Evolutionary conservation across 2,888 invertebrate species (phyloP), one percentile per base, ranked within the genome.

Genomic region (Rugalucina vietnamica): DNA sequence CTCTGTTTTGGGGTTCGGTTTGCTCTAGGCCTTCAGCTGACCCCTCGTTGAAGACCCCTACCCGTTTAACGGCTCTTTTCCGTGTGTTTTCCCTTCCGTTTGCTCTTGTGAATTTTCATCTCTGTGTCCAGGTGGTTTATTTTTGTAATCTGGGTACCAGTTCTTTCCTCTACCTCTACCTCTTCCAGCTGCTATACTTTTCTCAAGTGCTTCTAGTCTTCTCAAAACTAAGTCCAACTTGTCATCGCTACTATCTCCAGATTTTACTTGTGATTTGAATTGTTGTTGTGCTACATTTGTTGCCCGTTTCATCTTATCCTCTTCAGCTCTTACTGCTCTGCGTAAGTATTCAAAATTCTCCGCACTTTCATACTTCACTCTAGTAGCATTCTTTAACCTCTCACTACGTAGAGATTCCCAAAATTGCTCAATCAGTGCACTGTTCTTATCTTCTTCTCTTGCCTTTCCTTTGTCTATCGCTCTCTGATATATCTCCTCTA

Each of bases 41-140:
- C 24, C 60, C 60, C 29, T 27, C 60, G 60, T 27, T 60, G 60
- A 60, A 60, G 60, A 60, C 60, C 60, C 60, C 29, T 60, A 60
- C 60, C 5, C 27, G 24, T 60, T 60, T 60, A 43, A 43, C 24
- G 24, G 29, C 29, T 60, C 60, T 27, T 60, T 60, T 21, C 4
- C 60, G 27, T 29, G 8, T 5, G 60, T 60, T 8, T 24, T 21
- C 60, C 29, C 60, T 29, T 29, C 18, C 60, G 27, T 60, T 60
- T 60, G 60, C 3, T 60, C 60, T 27, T 24, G 5, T 60, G 29
- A 60, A n/a, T 60, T 60, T 29, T 27, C 5, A 60, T 60, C 4
- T 60, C 4, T 60, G 29, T 4, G 5, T 4, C 18, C 60, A 29
- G 29, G 5, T 29, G 24, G 60, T 60, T 29, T 60, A 29, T 27